Conservation (phyloP, 2,113 vertebrate genomes). For the Oryzias woworae region DNA sequence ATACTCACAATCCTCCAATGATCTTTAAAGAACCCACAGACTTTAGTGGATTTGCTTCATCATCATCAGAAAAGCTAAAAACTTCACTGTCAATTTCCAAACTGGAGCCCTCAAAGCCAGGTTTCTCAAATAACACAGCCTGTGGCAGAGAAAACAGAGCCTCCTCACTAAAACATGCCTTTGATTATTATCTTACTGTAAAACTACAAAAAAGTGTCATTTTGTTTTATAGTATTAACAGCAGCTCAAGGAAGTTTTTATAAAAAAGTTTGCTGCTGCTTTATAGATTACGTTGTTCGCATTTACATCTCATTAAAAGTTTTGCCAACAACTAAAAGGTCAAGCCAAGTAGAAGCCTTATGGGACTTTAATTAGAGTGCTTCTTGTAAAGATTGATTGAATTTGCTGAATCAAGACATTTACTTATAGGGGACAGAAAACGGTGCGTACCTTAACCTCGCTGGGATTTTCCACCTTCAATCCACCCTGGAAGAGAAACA, state of each 20-base stretch:
- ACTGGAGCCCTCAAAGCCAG: constrained; percentile 83
- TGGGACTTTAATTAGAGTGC: not conserved
- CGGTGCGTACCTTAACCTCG: constrained; percentile 77
- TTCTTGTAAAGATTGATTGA: not conserved
- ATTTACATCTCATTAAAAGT: too few species aligned
- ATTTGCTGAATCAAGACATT: not conserved
- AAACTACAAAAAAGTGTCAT: not conserved
- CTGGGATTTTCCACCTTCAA: constrained; percentile 89
- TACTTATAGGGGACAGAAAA: not conserved
- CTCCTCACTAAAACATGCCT: not conserved
- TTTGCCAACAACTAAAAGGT: not conserved
- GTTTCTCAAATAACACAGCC: constrained; percentile 87
- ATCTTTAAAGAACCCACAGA: constrained; percentile 89
- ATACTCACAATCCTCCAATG: constrained; percentile 88
- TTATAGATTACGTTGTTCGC: too few species aligned
- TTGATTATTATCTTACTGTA: not conserved
- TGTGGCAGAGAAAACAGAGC: constrained; percentile 38
- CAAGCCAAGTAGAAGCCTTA: not conserved
- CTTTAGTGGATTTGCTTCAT: constrained; percentile 37
- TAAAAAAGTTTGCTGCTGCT: too few species aligned
- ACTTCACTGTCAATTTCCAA: constrained; percentile 84
- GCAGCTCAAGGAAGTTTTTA: too few species aligned
- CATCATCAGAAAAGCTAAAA: constrained; percentile 65
- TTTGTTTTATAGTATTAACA: too few species aligned
- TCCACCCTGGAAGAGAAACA: constrained; percentile 80